phyloP scores from a whole-genome alignment of 2,113 vertebrate genomes.

The Daboia siamensis region DNA sequence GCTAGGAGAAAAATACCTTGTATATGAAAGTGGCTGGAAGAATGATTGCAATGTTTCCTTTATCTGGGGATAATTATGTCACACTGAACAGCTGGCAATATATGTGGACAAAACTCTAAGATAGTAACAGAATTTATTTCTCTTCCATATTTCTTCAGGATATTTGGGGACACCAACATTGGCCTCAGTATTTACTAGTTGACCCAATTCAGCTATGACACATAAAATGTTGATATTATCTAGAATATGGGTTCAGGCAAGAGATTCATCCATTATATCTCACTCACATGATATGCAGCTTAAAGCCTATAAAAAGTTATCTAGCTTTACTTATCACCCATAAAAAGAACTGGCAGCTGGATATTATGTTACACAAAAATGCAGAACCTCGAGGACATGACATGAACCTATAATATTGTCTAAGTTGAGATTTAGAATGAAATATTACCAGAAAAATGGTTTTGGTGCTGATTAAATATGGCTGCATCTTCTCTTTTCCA shows the following conservation, averaged over 20 bases:
- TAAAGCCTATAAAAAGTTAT: conserved; percentile 6
- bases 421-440: conserved; percentile 63
- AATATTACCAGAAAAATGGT: conserved; percentile 51
- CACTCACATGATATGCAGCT: background rate
- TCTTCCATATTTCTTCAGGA: background rate
- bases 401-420: conserved; percentile 57
- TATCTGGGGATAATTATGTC: background rate
- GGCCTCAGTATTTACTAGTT: background rate
- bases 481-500: conserved; percentile 56
- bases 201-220: background rate
- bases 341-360: background rate
- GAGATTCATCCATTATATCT: background rate
- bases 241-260: background rate
- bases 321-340: background rate
- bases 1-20: background rate
- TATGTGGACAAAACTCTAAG: background rate
- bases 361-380: conserved; percentile 42
- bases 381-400: conserved; percentile 37
- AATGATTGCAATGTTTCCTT: background rate
- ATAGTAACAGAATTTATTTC: background rate
- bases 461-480: conserved; percentile 59
- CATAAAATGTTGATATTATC: background rate
- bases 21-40: background rate
- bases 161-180: background rate
- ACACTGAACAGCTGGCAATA: background rate